Evolutionary conservation across 2,888 invertebrate species (phyloP).

Genomic region (Chironomus tentans): DNA sequence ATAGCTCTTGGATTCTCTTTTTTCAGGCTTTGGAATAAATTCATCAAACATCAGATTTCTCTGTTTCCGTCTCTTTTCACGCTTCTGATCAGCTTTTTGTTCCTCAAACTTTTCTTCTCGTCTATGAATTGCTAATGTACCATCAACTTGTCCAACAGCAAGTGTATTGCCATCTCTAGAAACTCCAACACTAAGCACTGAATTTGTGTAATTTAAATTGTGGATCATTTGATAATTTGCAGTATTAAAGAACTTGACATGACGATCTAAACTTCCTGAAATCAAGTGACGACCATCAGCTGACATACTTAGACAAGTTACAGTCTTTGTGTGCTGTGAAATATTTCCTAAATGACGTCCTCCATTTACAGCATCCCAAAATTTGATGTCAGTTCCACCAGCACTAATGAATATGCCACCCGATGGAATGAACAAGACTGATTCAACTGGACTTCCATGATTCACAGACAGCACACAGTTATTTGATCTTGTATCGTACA

Average conservation of each 20-base stretch:
- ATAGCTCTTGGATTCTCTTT: slow-evolving; percentile 46
- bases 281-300: slow-evolving; percentile 72
- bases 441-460: slow-evolving; percentile 86
- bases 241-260: slow-evolving; percentile 87
- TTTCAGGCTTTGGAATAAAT: slow-evolving; percentile 42
- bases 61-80: slow-evolving; percentile 47
- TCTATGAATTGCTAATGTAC: slow-evolving; percentile 76
- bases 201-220: slow-evolving; percentile 81
- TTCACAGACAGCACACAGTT: slow-evolving; percentile 63
- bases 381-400: slow-evolving; percentile 80
- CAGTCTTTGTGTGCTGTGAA: slow-evolving; percentile 90
- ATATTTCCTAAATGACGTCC: slow-evolving; percentile 76
- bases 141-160: slow-evolving; percentile 88
- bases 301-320: slow-evolving; percentile 76
- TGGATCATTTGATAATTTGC: slow-evolving; percentile 79
- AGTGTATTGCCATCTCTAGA: slow-evolving; percentile 70
- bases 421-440: slow-evolving; percentile 75
- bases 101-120: slow-evolving; percentile 49
- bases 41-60: slow-evolving; percentile 47
- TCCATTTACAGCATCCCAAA: slow-evolving; percentile 88
- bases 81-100: slow-evolving; percentile 37
- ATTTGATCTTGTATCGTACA: slow-evolving; percentile 69
- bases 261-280: slow-evolving; percentile 85
- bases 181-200: slow-evolving; percentile 76
- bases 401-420: slow-evolving; percentile 87